Evolutionary conservation across 23 tunicate species (phyloP).

Genomic region (Halocynthia aurantium): DNA sequence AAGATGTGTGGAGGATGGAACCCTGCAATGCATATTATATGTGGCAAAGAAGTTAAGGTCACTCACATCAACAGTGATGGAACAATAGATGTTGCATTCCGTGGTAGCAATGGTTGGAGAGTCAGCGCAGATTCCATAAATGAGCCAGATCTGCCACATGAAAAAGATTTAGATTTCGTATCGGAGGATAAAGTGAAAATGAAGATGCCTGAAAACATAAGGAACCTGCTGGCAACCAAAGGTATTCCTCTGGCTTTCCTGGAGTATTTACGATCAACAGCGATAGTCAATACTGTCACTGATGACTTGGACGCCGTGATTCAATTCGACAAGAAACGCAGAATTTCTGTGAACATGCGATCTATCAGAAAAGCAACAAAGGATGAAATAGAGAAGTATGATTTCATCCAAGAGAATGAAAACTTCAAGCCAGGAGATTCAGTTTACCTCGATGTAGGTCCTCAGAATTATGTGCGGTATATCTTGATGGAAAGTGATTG

Average conservation of each 20-base stretch:
- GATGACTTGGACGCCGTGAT: slow-evolving; percentile 14
- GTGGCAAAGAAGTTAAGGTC: slow-evolving; percentile 12
- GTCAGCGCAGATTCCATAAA: slow-evolving; percentile 2
- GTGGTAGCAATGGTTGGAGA: background rate
- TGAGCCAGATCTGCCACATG: background rate
- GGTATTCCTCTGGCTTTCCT: slow-evolving; percentile 4
- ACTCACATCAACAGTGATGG: background rate
- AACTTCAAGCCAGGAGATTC: background rate
- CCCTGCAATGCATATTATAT: background rate
- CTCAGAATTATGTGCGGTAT: background rate
- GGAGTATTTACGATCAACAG: slow-evolving; percentile 20
- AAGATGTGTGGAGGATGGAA: slow-evolving; percentile 1
- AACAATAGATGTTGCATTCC: background rate
- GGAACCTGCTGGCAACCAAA: background rate
- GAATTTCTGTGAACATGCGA: background rate
- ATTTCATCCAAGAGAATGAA: slow-evolving; percentile 2
- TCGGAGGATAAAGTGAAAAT: slow-evolving; percentile 8
- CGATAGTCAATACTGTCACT: background rate
- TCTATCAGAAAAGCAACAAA: background rate
- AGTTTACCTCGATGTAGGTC: slow-evolving; percentile 18
- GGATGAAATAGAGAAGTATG: slow-evolving; percentile 9
- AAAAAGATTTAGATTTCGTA: background rate
- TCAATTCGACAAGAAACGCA: background rate
- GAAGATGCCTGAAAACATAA: slow-evolving; percentile 7
- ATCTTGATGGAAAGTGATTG: background rate